Evolutionary conservation across 2,113 vertebrate species (phyloP), one percentile per base, ranked within the genome.

Genomic region (Elgaria multicarinata): DNA sequence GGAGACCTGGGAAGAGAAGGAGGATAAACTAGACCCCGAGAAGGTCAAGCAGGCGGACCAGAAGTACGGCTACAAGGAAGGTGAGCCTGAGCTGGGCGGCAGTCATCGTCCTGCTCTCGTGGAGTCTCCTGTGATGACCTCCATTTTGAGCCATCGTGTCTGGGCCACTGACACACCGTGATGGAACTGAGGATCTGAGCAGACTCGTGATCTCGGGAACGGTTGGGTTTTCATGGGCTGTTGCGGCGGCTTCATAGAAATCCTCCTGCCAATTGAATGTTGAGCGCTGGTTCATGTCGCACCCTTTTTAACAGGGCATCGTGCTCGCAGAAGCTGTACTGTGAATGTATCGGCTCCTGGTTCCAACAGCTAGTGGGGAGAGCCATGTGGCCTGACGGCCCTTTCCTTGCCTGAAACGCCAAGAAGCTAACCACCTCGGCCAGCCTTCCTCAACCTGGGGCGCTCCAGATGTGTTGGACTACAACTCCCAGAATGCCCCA

Each of bases 41-140:
- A 99, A 99, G 91, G 97, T 98, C 93, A 97, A 99, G 93, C 97
- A 98, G 0, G 97, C 96, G 0, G 98, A 98, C 83, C 98, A 97
- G 96, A 99, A 98, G 88, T 99, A 99, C 81, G 97, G 98, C 91
- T 99, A 99, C 94, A 99, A 99, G 97, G 98, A 97, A 95, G 99
- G 99, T 99, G 95, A 92, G 98, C 66, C 1, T 0, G 81, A 50
- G 67, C 6, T 89, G 76, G 64, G 53, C 28, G 24, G 33, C 64
- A 1, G 2, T 24, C 4, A 2, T 44, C 26, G 33, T 78, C 36
- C 39, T 58, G 9, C 8, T 10, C 2, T 36, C 3, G 0, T 22
- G 39, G 36, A 31, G 46, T 26, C 72, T 89, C 58, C 79, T 44
- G 16, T 72, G 69, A 86, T 86, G 71, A 82, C n/a, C 22, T 90